Base-by-base conservation (phyloP, 2,113 vertebrate genomes). In the Hucho hucho region DNA sequence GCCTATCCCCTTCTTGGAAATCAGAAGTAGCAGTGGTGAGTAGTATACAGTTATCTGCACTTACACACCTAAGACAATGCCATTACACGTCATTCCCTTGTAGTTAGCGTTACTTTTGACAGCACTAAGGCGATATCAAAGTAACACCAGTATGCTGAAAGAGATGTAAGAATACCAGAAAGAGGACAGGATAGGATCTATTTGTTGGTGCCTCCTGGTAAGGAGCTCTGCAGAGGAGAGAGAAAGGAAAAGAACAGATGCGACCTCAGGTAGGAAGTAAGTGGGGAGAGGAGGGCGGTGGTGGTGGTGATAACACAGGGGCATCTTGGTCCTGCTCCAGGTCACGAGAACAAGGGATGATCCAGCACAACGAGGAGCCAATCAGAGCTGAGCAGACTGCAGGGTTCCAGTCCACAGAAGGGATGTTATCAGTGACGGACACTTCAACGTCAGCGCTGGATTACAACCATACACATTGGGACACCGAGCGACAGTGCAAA, bases 361-460 rank as follows among this genome's bases (percentile, higher is more conserved):
- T 65, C 26, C 28, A 22, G 25, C 26, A 65, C 64, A 65, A 65
- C 14, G 25, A 65, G 13, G 16, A 18, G 13, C 64, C 22, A 28
- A 65, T 65, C 64, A 65, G 64, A 20, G 64, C 64, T 28, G 64
- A 28, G 25, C 61, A 64, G 25, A 65, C 64, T 28, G 64, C 25
- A 18, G 64, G 28, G 13, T 65, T 26, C 16, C 24, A 7, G 11
- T 16, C 26, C 64, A 65, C 64, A 65, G 64, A 14, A 29, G 25
- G 64, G 64, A 29, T 13, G 9, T 26, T 64, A 28, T 64, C 63
- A 28, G 25, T 24, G 4, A 26, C 26, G 13, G 13, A 65, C 64
- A 65, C 11, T 1, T 29, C 64, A 29, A 65, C 22, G 26, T 65
- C 64, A 65, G 20, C 13, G 4, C 26, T 65, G 25, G 64, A 65